Conservation (phyloP, 2,797 vertebrate genomes). For the Echiichthys vipera region DNA sequence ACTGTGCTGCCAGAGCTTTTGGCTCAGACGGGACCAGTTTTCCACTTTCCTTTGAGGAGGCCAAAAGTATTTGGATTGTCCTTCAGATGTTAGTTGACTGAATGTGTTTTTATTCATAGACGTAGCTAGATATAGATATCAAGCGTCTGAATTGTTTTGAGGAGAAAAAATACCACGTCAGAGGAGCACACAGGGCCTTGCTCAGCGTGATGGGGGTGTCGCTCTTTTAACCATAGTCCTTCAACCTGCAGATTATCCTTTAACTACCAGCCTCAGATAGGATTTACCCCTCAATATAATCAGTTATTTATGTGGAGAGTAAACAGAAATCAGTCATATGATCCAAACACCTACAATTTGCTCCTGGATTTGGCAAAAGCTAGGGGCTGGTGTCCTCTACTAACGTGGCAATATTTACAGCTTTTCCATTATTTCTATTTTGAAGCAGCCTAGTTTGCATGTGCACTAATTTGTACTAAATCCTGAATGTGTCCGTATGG, state of each 20-base stretch:
- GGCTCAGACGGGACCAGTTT: constrained; percentile 18
- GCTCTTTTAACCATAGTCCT: constrained; percentile 64
- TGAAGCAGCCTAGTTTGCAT: not conserved
- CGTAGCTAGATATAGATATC: not conserved
- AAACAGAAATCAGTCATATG: constrained; percentile 67
- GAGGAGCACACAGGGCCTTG: not conserved
- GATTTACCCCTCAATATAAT: constrained; percentile 44
- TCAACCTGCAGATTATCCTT: constrained; percentile 62
- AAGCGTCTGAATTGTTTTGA: constrained; percentile 34
- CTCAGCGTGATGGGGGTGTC: constrained; percentile 3
- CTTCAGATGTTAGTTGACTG: constrained; percentile 3
- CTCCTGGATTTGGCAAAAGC: constrained; percentile 17
- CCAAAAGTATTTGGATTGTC: constrained; percentile 31
- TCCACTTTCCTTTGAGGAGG: constrained; percentile 43
- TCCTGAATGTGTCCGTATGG: not conserved
- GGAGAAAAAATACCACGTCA: constrained; percentile 13
- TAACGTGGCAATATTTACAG: not conserved
- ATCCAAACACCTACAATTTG: constrained; percentile 41
- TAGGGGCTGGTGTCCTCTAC: not conserved
- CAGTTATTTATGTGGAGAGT: constrained; percentile 70
- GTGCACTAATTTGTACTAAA: not conserved
- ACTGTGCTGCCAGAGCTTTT: constrained; percentile 26
- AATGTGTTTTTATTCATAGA: constrained; percentile 18
- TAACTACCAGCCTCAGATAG: constrained; percentile 63
- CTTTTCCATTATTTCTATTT: constrained; percentile 4